Evolutionary conservation across 2,888 invertebrate genomes (phyloP), one percentile per base, ranked within the genome.

Genomic region (Mesochorus sp.): DNA sequence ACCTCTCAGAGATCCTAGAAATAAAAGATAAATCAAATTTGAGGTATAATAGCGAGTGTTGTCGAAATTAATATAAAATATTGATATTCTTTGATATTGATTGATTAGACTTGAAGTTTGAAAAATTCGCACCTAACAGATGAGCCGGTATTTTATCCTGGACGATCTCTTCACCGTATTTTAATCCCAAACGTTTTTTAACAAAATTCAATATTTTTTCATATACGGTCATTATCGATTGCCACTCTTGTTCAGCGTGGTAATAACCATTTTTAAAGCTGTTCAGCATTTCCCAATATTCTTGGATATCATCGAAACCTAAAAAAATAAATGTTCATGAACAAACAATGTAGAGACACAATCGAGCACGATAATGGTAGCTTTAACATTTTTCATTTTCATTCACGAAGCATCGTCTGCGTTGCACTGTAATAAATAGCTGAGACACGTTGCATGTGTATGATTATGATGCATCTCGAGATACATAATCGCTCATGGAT

Each of bases 231-330:
- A 68, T 61, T 70, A 90, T 79, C 44, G 74, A 82, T n/a, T 37
- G 81, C 88, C 88, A 85, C 62, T 85, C 81, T 6, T 67, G 34
- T 51, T 80, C 76, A 6, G 85, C 80, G 8, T 82, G 71, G 1
- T 83, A 68, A 64, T 89, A 90, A 1, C 88, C 89, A 8, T 82
- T 49, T 1, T 81, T 62, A 53, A 84, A 86, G 53, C 84, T 87
- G n/a, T 84, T 84, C 14, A 90, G 72, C 76, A 86, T 79, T 80
- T 89, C 89, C 90, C 90, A 90, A 71, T 90, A 90, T 28, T 82
- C 80, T 5, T 59, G 57, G 2, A 84, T 81, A 59, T 80, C 76
- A 4, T 81, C 34, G 28, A 81, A 82, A 26, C 51, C 90, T 90
- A 28, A 31, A 80, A n/a, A n/a, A n/a, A n/a, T n/a, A n/a, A n/a